phyloP scores from a whole-genome alignment of 2,113 vertebrate species.

The Melospiza melodia region DNA sequence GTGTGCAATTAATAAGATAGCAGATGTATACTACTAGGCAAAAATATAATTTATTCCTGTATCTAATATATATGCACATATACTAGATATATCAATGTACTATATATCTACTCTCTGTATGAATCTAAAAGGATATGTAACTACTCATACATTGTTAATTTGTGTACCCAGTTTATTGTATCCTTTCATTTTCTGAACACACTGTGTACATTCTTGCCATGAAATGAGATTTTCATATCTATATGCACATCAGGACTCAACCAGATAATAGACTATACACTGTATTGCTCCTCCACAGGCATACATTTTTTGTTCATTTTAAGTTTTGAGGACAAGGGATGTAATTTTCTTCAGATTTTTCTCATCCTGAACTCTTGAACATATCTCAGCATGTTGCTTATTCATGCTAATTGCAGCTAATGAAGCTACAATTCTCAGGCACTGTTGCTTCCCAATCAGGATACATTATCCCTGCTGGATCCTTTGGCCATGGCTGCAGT shows the following conservation, averaged over 20 bases:
- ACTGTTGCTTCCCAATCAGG: neutral
- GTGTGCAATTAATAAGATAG: neutral
- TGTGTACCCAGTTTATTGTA: neutral
- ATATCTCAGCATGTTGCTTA: neutral
- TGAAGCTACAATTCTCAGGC: neutral
- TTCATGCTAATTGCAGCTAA: constrained; percentile 4
- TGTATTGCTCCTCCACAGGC: neutral
- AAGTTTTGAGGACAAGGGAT: neutral
- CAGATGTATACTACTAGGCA: neutral
- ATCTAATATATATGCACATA: neutral
- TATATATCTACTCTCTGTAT: neutral
- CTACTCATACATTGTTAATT: neutral
- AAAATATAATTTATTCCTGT: neutral
- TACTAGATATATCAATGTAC: neutral
- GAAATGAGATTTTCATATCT: neutral
- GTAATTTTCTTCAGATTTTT: neutral
- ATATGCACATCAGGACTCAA: neutral
- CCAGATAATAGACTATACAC: neutral
- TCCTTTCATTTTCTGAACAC: neutral
- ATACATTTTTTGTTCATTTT: neutral
- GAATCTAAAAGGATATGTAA: neutral
- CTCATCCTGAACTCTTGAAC: neutral
- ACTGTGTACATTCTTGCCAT: neutral
- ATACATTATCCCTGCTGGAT: neutral
- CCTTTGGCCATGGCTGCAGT: neutral